Evolutionary conservation across 2,113 vertebrate species (phyloP).

Genomic region (Corythoichthys haematopterus): DNA sequence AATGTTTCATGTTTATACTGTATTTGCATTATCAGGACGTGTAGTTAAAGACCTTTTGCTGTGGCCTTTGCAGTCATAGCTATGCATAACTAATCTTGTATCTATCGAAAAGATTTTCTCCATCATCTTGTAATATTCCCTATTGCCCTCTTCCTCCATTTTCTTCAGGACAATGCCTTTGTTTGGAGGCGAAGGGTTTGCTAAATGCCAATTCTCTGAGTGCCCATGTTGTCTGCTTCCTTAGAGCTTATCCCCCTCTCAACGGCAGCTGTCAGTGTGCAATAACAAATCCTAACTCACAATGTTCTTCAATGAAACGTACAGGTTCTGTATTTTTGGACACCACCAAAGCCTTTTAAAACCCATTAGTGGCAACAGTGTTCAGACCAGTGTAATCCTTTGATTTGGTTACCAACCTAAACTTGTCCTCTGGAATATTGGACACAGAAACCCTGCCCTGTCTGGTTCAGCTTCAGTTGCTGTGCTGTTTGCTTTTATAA

Average conservation of each 20-base stretch:
- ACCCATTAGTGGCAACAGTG: background rate
- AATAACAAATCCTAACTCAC: background rate
- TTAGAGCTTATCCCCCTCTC: background rate
- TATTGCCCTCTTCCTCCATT: background rate
- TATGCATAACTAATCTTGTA: background rate
- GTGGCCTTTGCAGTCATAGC: background rate
- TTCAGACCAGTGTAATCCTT: background rate
- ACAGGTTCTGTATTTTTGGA: background rate
- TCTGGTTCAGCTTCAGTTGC: background rate
- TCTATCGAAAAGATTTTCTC: background rate
- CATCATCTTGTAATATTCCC: background rate
- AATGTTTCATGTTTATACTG: background rate
- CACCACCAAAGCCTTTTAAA: background rate
- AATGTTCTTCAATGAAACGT: background rate
- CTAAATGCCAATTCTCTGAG: constrained; percentile 2
- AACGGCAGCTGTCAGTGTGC: background rate
- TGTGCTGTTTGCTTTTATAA: background rate
- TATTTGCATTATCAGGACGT: background rate
- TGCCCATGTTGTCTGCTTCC: background rate
- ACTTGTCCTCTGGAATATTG: background rate
- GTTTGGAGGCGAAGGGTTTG: constrained; percentile 14
- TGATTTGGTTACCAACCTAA: constrained; percentile 5
- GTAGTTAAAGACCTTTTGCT: background rate
- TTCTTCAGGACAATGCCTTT: constrained; percentile 14
- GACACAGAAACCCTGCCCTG: background rate